Evolutionary conservation across 1,140 invertebrate genomes (phyloP).

Genomic region (Bombyx mandarina): DNA sequence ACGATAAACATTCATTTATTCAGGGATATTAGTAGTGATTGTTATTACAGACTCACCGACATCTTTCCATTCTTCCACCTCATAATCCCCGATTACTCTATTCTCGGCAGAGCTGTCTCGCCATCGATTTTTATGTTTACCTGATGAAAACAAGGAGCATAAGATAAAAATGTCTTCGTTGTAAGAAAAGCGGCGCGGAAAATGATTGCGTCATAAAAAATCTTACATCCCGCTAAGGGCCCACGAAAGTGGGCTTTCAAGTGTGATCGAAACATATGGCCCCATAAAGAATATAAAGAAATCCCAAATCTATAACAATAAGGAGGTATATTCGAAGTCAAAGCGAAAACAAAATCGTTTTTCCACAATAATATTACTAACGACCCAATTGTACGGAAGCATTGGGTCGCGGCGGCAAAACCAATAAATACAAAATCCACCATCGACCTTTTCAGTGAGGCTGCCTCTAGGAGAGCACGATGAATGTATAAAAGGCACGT

Average conservation of each 20-base stretch:
- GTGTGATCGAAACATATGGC: conserved; percentile 39
- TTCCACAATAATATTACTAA: conserved; percentile 68
- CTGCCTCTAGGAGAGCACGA: conserved; percentile 27
- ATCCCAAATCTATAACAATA: conserved; percentile 58
- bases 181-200: conserved; percentile 14
- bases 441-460: conserved; percentile 45
- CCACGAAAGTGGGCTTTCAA: conserved; percentile 31
- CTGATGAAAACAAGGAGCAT: conserved; percentile 25
- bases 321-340: conserved; percentile 54
- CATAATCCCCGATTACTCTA: conserved; percentile 71
- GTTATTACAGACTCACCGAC: conserved; percentile 53
- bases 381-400: conserved; percentile 65
- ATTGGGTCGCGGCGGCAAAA: conserved; percentile 51
- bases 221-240: conserved; percentile 18
- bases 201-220: conserved; percentile 24
- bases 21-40: not conserved
- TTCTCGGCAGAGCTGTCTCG: conserved; percentile 61
- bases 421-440: conserved; percentile 67
- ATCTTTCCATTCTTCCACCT: conserved; percentile 74
- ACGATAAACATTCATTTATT: not conserved
- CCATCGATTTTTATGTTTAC: conserved; percentile 58
- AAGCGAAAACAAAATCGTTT: conserved; percentile 65
- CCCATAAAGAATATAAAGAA: conserved; percentile 46
- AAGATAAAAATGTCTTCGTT: conserved; percentile 11
- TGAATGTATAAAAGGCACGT: conserved; percentile 53